Evolutionary conservation across 2,113 vertebrate genomes (phyloP), one percentile per base, ranked within the genome.

Genomic region (Lichenostomus cassidix): DNA sequence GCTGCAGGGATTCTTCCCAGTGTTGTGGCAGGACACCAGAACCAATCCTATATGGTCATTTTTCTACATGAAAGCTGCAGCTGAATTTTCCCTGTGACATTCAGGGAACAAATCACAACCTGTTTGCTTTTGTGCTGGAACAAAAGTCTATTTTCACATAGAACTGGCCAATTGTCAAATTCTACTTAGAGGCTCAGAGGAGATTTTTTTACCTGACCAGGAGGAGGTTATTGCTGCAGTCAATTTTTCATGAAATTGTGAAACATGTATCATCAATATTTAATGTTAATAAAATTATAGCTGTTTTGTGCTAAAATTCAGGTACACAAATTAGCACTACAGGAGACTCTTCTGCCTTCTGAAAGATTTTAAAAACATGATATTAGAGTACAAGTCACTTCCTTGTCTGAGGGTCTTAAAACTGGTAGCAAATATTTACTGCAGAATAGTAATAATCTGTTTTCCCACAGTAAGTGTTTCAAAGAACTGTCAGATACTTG

Each of bases 191-290:
- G 52, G 46, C 77, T 91, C 69, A 64, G 53, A 85, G 70, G 39
- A 87, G 77, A 63, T 70, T 92, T 92, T 92, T 88, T 79, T 52
- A 81, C 63, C 68, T 77, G 44, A 58, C 31, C 59, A 79, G 58
- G 37, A 88, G 37, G 55, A 94, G 29, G 74, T 88, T 63, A 68
- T 85, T 95, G 89, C 25, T 78, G 68, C 52, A 92, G 69, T 80
- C 68, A 87, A 13, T 94, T 53, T 62, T 94, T 63, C 29, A 21
- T 52, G 55, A 49, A 69, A 63, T 70, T 81, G 25, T 59, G 82
- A 83, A 97, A 89, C 44, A 92, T 42, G 68, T 18, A 84, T 62
- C 49, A 92, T 81, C 71, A 97, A 96, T 94, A 93, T 82, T 93
- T 94, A 89, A 97, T 90, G 33, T 37, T 52, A 65, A 73, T 65